phyloP scores from a whole-genome alignment of 2,797 vertebrate genomes.

The Fringilla coelebs region DNA sequence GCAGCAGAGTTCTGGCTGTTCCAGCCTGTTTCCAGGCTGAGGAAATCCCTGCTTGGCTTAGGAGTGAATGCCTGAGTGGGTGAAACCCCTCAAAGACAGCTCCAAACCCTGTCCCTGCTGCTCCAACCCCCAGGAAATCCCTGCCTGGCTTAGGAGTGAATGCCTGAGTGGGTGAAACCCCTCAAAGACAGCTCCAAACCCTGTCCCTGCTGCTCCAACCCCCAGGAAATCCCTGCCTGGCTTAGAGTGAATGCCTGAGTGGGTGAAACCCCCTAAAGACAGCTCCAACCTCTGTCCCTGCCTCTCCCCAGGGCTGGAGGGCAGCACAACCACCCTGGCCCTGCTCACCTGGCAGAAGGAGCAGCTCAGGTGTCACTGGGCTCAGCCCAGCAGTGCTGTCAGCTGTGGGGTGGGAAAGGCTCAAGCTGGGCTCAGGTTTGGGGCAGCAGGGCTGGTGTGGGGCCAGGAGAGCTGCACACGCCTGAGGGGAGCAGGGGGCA shows the following conservation, averaged over 20 bases:
- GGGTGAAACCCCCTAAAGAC: neutral
- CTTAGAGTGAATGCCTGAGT: too few relatives aligned
- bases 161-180: too few relatives aligned
- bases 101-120: neutral
- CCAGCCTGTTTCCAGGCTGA: neutral
- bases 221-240: too few relatives aligned
- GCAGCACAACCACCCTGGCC: too few relatives aligned
- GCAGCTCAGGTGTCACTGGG: neutral
- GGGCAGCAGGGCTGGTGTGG: neutral
- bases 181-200: too few relatives aligned
- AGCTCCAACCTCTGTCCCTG: neutral
- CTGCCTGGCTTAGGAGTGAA: too few relatives aligned
- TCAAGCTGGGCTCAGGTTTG: neutral
- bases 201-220: too few relatives aligned
- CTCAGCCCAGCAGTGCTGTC: neutral
- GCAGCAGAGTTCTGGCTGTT: accelerated
- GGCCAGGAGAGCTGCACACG: too few relatives aligned
- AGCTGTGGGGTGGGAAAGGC: neutral
- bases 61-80: accelerated
- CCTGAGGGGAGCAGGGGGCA: accelerated
- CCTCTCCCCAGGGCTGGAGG: too few relatives aligned
- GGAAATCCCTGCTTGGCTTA: neutral
- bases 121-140: too few relatives aligned
- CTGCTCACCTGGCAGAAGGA: neutral
- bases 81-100: neutral